phyloP scores from a whole-genome alignment of 2,888 invertebrate species.

The Acanthoscelides obtectus region DNA sequence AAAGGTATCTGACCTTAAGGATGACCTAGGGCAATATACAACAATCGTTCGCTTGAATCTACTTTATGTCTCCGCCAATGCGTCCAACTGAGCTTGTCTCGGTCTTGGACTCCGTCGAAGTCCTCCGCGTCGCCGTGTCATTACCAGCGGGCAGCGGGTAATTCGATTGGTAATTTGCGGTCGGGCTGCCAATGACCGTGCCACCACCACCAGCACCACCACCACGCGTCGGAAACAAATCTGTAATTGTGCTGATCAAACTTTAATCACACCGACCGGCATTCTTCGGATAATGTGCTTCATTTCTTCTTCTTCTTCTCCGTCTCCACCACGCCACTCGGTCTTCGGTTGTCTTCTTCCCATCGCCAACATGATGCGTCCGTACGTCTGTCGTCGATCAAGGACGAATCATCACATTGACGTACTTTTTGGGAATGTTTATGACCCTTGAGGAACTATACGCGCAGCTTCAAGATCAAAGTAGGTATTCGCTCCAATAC shows the following conservation, averaged over 20 bases:
- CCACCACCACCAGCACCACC: slow-evolving; percentile 28
- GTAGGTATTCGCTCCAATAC: too few species aligned
- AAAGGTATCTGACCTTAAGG: too few species aligned
- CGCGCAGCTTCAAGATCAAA: too few species aligned
- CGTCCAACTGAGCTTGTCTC: background rate
- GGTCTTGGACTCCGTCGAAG: background rate
- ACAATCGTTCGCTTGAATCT: too few species aligned
- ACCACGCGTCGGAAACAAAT: slow-evolving; percentile 43
- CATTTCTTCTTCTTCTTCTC: background rate
- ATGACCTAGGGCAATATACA: too few species aligned
- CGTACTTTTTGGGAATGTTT: background rate
- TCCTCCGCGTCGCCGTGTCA: background rate
- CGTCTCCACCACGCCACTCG: background rate
- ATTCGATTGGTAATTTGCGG: slow-evolving; percentile 46
- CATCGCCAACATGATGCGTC: background rate
- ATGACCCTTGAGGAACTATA: too few species aligned
- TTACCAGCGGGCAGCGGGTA: slow-evolving; percentile 29
- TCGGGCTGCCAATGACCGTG: slow-evolving; percentile 42
- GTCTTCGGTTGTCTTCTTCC: background rate
- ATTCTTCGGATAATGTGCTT: slow-evolving; percentile 16
- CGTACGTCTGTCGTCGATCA: background rate
- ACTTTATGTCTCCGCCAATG: background rate
- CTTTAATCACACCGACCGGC: slow-evolving; percentile 32
- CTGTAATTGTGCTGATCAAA: slow-evolving; percentile 42
- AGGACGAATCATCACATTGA: background rate